Evolutionary conservation across 2,113 vertebrate genomes (phyloP), one percentile per base, ranked within the genome.

Genomic region (Oxyura jamaicensis): DNA sequence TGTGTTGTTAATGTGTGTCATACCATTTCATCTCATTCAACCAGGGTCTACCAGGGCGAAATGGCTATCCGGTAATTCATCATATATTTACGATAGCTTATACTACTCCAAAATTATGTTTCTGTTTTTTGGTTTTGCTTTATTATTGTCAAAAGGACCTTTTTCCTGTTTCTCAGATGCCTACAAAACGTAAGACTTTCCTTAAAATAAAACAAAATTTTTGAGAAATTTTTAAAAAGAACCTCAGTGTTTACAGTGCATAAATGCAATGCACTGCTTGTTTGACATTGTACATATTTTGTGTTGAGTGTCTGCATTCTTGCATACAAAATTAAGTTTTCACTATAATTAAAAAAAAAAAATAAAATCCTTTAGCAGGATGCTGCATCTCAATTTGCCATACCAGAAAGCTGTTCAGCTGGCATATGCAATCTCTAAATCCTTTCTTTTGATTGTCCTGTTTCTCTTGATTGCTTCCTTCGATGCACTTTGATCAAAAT

Each of bases 1-100:
- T 94, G 58, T 95, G 84, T 75, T 90, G 77, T 96, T 97, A 97
- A 97, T 94, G 75, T 96, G 73, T 97, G 93, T 97, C 88, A 5
- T 96, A 93, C 91, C 90, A 95, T 97, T 97, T 97, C 95, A 97
- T 97, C 92, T 97, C 94, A 96, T 97, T 95, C 83, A 91, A 94
- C 95, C 95, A 97, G 97, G 96, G 97, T 94, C 96, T 95, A 81
- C 96, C 96, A 97, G 97, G 96, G 95, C 88, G 94, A 97, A 97
- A 97, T 96, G 96, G 95, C 96, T 97, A 96, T 80, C 95, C 92
- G 92, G 96, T 97, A 97, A 97, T 62, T 93, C 67, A 89, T 84
- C 63, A 25, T 91, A 26, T 92, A 29, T 96, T 95, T 96, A 78
- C 91, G 83, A 84, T 33, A 93, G 96, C 78, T 10, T 91, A n/a